Percentiles rank a stretch among this genome's conserved stretches.
Evolutionary conservation across 2,888 invertebrate genomes (phyloP).

Genomic region (Biston betularia): DNA sequence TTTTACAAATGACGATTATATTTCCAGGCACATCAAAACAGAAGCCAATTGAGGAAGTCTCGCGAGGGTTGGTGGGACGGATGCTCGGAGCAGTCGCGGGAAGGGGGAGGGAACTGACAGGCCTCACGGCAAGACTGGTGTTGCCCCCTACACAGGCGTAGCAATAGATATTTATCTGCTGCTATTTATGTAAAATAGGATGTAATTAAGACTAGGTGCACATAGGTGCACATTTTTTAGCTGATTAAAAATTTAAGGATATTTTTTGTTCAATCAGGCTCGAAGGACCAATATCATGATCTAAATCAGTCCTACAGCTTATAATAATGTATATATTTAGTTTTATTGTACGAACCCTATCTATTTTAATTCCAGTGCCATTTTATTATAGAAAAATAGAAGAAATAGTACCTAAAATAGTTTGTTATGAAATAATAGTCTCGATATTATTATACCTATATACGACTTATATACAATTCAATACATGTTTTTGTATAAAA

Average conservation of each 20-base stretch:
- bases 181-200: background rate
- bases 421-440: no score
- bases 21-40: constrained; percentile 53
- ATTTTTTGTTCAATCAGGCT: no score
- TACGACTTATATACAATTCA: background rate
- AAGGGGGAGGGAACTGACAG: constrained; percentile 72
- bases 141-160: constrained; percentile 20
- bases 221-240: no score
- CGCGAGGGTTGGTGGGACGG: constrained; percentile 59
- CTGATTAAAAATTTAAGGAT: no score
- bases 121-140: constrained; percentile 49
- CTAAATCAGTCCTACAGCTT: no score
- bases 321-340: no score
- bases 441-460: no score
- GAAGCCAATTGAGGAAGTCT: constrained; percentile 50
- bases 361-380: no score
- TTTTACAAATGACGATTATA: background rate
- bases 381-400: no score
- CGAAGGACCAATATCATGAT: no score
- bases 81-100: constrained; percentile 76
- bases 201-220: no score
- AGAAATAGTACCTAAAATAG: no score
- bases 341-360: background rate
- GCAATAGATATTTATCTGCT: background rate
- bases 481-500: background rate